phyloP scores from a whole-genome alignment of 2,797 vertebrate genomes.

The Acanthurus tractus region DNA sequence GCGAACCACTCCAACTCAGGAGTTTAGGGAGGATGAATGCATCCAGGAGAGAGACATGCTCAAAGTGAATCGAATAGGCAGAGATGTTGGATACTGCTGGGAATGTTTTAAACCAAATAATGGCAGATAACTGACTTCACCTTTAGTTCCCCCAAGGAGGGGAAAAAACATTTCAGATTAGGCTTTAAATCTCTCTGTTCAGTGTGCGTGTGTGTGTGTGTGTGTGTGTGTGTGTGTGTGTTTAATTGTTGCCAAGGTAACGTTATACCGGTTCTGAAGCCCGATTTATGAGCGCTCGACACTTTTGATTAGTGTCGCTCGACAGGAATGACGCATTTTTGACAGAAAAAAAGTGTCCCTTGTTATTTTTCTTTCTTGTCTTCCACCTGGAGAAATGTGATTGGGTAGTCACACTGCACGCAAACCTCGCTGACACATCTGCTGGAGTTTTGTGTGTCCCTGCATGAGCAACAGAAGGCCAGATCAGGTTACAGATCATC shows the following conservation, averaged over 20 bases:
- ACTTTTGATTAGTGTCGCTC: too few species aligned
- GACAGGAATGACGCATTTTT: too few species aligned
- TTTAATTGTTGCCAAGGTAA: slow-evolving; percentile 77
- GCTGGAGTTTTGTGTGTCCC: too few species aligned
- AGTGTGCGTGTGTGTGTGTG: slow-evolving; percentile 56
- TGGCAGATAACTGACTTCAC: slow-evolving; percentile 82
- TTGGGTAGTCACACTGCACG: too few species aligned
- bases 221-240: slow-evolving; percentile 61
- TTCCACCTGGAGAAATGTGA: too few species aligned
- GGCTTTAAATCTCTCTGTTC: slow-evolving; percentile 65
- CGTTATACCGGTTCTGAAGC: slow-evolving; percentile 24
- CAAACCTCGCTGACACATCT: too few species aligned
- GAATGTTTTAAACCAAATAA: slow-evolving; percentile 86
- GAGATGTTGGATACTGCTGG: slow-evolving; percentile 84
- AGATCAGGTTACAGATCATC: too few species aligned
- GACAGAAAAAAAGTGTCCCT: too few species aligned
- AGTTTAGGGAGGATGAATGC: slow-evolving; percentile 87
- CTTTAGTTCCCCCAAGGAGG: slow-evolving; percentile 75
- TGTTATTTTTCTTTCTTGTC: too few species aligned
- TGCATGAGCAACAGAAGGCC: too few species aligned
- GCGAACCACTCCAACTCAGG: slow-evolving; percentile 85
- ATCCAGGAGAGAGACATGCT: slow-evolving; percentile 83
- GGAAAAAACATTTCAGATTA: slow-evolving; percentile 74
- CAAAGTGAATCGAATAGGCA: slow-evolving; percentile 85
- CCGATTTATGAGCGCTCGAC: too few species aligned